Conservation (phyloP, 1,140 invertebrate genomes). For the Neodiprion fabricii region DNA sequence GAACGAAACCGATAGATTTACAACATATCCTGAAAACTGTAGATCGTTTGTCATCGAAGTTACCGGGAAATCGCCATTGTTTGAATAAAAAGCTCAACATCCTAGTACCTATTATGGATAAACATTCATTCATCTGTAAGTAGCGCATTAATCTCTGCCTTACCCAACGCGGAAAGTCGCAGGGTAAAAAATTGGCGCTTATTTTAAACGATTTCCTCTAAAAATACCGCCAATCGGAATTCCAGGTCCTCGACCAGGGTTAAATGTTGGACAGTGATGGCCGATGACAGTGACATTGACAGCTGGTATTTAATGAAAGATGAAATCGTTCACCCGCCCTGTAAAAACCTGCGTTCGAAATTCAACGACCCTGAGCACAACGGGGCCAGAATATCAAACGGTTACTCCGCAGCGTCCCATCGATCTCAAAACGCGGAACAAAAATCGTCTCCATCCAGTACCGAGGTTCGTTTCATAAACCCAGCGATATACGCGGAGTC, state of each 20-base stretch:
- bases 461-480: slow-evolving; percentile 39
- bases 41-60: background rate
- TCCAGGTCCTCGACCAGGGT: slow-evolving; percentile 31
- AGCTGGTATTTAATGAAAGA: slow-evolving; percentile 22
- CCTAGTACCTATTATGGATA: slow-evolving; percentile 17
- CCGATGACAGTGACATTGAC: slow-evolving; percentile 35
- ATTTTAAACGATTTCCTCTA: slow-evolving; percentile 1
- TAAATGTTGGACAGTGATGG: slow-evolving; percentile 29
- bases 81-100: slow-evolving; percentile 8
- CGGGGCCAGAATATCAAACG: background rate
- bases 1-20: background rate
- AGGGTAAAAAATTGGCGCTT: background rate
- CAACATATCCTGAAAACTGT: background rate
- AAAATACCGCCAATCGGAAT: slow-evolving; percentile 13
- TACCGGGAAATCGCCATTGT: background rate
- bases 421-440: background rate
- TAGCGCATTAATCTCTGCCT: background rate
- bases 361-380: background rate
- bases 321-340: background rate
- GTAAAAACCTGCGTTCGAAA: background rate
- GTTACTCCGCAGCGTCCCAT: too few relatives aligned
- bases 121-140: slow-evolving; percentile 19
- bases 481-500: slow-evolving; percentile 40
- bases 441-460: slow-evolving; percentile 20
- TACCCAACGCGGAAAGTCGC: too few relatives aligned